Evolutionary conservation across 2,113 vertebrate genomes (phyloP), one percentile per base, ranked within the genome.

Genomic region (Nicator chloris): DNA sequence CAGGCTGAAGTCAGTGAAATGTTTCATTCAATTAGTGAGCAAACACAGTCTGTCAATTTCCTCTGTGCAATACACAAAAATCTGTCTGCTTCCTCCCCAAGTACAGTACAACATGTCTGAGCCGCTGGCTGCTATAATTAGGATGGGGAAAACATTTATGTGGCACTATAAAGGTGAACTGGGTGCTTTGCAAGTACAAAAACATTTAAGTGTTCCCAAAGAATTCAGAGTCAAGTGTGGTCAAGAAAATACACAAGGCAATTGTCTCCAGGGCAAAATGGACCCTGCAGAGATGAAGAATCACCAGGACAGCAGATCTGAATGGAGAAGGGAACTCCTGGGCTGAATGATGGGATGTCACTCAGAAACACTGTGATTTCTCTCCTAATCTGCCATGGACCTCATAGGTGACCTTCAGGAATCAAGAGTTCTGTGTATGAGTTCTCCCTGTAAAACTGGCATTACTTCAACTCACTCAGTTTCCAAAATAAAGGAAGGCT

Each of bases 1-100:
- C 66, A 85, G 49, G 79, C 49, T 93, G 19, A 95, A 96, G 79
- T 53, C 87, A 92, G 54, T 87, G 91, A 95, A 86, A 89, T 81
- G 90, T 93, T 93, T 97, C 90, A 97, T 93, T 97, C 92, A 96
- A 96, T 95, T 96, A 96, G 54, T 1, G 3, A 95, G 90, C 90
- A 95, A 96, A 95, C 69, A 91, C 82, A 94, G 93, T 70, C 95
- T 95, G 92, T 92, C 15, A 2, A 61, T 95, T 95, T 88, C 90
- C 47, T 77, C 78, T 79, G 68, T 31, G 53, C 71, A 42, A 95
- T 61, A 64, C 91, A 92, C 79, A 91, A 76, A 96, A 94, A 86
- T 66, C 60, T 89, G 79, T 93, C 85, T 93, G 75, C 93, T 93
- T 94, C 92, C 71, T 90, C 72, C 76, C 64, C 0, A 7, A 54